Evolutionary conservation across 1,140 invertebrate species (phyloP).

Genomic region (Drepana arcuata): DNA sequence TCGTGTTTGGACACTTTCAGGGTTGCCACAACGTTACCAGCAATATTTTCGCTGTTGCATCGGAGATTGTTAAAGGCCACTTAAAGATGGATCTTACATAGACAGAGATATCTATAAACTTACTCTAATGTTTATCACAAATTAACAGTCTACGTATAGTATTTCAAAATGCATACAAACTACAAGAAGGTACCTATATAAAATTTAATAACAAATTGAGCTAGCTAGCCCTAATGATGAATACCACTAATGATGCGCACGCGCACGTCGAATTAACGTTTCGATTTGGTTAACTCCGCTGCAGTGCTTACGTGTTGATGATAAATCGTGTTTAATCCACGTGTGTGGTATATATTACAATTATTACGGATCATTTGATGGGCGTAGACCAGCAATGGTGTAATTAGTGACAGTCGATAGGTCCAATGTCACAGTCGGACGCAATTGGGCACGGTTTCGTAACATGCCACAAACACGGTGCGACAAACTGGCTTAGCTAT

Average conservation of each 20-base stretch:
- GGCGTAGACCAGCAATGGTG: background rate
- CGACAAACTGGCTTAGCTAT: slow-evolving; percentile 1
- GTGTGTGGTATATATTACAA: slow-evolving; percentile 3
- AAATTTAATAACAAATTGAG: too few species aligned
- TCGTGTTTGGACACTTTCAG: slow-evolving; percentile 17
- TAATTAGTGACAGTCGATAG: background rate
- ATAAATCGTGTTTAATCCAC: slow-evolving; percentile 8
- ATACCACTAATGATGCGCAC: slow-evolving; percentile 14
- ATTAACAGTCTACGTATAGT: too few species aligned
- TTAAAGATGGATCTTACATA: too few species aligned
- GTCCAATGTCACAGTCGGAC: slow-evolving; percentile 2
- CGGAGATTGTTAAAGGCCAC: too few species aligned
- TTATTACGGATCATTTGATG: slow-evolving; percentile 1
- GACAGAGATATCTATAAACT: too few species aligned
- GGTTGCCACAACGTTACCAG: slow-evolving; percentile 19
- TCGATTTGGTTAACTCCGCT: slow-evolving; percentile 11
- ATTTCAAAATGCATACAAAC: too few species aligned
- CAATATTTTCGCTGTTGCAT: too few species aligned
- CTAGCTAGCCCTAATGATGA: slow-evolving; percentile 10
- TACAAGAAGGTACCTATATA: too few species aligned
- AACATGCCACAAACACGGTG: slow-evolving; percentile 1
- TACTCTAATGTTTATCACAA: too few species aligned
- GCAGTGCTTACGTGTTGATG: slow-evolving; percentile 5
- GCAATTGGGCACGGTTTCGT: slow-evolving; percentile 7
- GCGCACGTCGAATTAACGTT: slow-evolving; percentile 12